Conservation (phyloP, 2,113 vertebrate genomes). For the Mesembrinibis cayennensis region DNA sequence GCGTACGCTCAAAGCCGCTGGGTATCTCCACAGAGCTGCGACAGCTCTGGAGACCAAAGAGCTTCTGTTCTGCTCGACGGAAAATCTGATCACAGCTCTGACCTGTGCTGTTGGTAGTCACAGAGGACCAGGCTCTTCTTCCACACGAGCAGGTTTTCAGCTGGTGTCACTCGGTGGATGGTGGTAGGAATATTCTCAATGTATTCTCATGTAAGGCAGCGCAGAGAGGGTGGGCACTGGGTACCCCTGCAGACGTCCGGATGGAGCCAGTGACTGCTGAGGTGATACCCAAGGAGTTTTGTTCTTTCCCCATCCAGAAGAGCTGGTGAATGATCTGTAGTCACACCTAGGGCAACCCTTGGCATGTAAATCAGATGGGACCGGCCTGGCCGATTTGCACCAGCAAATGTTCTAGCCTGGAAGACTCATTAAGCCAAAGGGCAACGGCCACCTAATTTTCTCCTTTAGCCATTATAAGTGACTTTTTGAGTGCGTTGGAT, state of each 20-base stretch:
- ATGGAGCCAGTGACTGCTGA: neutral
- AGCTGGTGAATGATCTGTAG: neutral
- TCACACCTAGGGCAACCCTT: neutral
- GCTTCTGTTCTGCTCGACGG: neutral
- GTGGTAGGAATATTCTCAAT: neutral
- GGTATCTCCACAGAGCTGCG: neutral
- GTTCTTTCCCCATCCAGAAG: neutral
- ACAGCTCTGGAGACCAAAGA: neutral
- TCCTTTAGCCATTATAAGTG: neutral
- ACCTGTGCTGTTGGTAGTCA: neutral
- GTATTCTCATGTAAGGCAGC: neutral
- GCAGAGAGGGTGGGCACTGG: rapidly evolving
- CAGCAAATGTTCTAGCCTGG: neutral
- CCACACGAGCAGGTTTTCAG: neutral
- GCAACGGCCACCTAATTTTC: neutral
- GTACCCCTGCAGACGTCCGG: neutral
- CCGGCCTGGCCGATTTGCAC: neutral
- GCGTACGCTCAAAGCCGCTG: neutral
- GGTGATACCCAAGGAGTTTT: neutral
- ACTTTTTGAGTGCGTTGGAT: rapidly evolving
- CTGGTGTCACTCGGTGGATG: neutral
- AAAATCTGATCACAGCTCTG: neutral
- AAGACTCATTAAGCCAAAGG: neutral
- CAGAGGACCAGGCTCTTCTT: neutral
- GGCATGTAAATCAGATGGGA: neutral